phyloP scores from a whole-genome alignment of 1,140 invertebrate species.

The Coptotermes formosanus region DNA sequence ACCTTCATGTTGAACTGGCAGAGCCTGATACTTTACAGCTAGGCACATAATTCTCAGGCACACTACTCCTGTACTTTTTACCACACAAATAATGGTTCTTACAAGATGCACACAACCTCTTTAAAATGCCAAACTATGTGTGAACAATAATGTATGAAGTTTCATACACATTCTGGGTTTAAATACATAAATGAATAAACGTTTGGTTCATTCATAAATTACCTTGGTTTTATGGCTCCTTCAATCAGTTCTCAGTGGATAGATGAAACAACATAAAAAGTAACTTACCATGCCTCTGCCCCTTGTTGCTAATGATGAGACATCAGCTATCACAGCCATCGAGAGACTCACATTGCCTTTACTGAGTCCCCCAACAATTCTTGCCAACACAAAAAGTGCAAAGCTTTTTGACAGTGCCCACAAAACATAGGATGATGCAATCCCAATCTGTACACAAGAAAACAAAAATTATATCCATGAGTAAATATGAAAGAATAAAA shows the following conservation, averaged over 20 bases:
- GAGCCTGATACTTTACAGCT: too few species aligned
- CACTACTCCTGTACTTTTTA: too few species aligned
- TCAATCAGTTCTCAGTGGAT: conserved; percentile 20
- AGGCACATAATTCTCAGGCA: too few species aligned
- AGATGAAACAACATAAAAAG: background rate
- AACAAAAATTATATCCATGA: background rate
- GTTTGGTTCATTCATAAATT: background rate
- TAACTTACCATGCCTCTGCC: conserved; percentile 88
- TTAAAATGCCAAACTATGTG: too few species aligned
- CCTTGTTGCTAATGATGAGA: conserved; percentile 74
- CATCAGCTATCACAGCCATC: conserved; percentile 94
- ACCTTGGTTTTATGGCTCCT: too few species aligned
- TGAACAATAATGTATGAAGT: background rate
- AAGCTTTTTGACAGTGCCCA: conserved; percentile 91
- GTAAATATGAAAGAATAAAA: background rate
- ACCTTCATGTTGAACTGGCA: too few species aligned
- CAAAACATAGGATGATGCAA: conserved; percentile 79
- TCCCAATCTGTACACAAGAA: conserved; percentile 61
- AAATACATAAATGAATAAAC: background rate
- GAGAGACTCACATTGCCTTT: conserved; percentile 96
- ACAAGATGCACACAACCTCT: too few species aligned
- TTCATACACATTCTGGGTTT: background rate
- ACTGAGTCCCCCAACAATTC: conserved; percentile 90
- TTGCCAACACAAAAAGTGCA: conserved; percentile 85
- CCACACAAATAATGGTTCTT: too few species aligned